phyloP scores from a whole-genome alignment of 2,113 vertebrate genomes.

The Myodes glareolus region DNA sequence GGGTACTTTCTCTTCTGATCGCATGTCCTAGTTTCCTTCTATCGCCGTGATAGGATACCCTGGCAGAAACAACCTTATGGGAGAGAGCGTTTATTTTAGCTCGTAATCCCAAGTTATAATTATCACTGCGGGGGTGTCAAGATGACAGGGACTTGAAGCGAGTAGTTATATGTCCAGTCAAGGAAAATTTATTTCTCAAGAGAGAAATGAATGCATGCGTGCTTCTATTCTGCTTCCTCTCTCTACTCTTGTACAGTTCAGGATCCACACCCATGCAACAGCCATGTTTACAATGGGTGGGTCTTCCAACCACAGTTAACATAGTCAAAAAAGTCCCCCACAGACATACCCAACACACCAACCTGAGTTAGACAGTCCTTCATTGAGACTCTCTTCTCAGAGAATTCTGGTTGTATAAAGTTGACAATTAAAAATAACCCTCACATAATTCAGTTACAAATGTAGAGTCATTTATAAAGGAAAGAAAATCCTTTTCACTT shows the following conservation, averaged over 20 bases:
- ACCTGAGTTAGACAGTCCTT: too few relatives aligned
- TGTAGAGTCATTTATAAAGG: not conserved
- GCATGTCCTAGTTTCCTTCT: not conserved
- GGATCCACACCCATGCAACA: not conserved
- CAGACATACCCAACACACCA: too few relatives aligned
- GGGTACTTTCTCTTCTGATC: not conserved
- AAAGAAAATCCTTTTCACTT: not conserved
- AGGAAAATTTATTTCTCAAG: not conserved
- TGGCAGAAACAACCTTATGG: not conserved
- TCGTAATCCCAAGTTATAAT: not conserved
- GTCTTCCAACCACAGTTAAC: not conserved
- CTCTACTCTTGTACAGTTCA: not conserved
- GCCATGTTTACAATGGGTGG: not conserved
- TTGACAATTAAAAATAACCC: not conserved
- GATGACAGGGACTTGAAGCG: not conserved
- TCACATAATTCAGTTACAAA: not conserved
- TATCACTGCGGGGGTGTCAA: not conserved
- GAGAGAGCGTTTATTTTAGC: not conserved
- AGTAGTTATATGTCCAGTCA: too few relatives aligned
- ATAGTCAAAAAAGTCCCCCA: not conserved
- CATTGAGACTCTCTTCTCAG: not conserved
- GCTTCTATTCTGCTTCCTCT: not conserved
- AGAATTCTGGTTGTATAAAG: not conserved
- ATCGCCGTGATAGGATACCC: not conserved
- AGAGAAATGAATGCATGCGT: not conserved